A percentile compares a stretch with the other conserved stretches of the same genome.
Conservation (phyloP, 1,140 invertebrate genomes). For the Reticulitermes speratus region DNA sequence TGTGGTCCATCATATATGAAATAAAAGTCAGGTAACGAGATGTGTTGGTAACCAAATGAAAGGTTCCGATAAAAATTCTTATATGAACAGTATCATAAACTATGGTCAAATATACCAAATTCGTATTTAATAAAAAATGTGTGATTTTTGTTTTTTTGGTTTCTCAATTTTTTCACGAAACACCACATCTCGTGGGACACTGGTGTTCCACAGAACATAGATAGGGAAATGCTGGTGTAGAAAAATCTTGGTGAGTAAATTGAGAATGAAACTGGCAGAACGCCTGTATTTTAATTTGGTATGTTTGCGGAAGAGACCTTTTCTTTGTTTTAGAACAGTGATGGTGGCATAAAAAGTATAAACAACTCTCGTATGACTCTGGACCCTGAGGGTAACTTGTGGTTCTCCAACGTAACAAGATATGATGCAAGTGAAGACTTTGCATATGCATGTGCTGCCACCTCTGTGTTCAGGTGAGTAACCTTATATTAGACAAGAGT, state of each 20-base stretch:
- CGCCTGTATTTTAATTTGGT: neutral
- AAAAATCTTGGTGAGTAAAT: neutral
- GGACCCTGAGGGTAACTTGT: conserved; percentile 90
- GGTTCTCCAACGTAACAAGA: conserved; percentile 89
- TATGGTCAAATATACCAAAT: too few relatives aligned
- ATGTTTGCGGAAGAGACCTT: neutral
- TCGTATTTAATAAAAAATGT: neutral
- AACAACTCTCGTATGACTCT: conserved; percentile 91
- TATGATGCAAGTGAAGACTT: conserved; percentile 79
- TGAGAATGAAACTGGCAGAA: neutral
- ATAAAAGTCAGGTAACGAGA: too few relatives aligned
- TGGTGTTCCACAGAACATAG: neutral
- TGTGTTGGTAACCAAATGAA: too few relatives aligned
- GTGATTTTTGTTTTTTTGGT: neutral
- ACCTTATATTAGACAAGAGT: conserved; percentile 67
- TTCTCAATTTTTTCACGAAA: neutral
- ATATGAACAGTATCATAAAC: too few relatives aligned
- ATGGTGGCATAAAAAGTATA: conserved; percentile 79
- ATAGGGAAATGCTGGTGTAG: neutral
- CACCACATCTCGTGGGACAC: neutral
- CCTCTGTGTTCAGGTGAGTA: conserved; percentile 66
- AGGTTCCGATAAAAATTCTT: too few relatives aligned
- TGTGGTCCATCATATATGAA: too few relatives aligned
- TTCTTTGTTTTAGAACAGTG: conserved; percentile 52
- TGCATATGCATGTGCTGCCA: conserved; percentile 86